Percentiles rank a stretch among this genome's conserved stretches.
phyloP scores from a whole-genome alignment of 2,113 vertebrate species.

The Xiphophorus couchianus region DNA sequence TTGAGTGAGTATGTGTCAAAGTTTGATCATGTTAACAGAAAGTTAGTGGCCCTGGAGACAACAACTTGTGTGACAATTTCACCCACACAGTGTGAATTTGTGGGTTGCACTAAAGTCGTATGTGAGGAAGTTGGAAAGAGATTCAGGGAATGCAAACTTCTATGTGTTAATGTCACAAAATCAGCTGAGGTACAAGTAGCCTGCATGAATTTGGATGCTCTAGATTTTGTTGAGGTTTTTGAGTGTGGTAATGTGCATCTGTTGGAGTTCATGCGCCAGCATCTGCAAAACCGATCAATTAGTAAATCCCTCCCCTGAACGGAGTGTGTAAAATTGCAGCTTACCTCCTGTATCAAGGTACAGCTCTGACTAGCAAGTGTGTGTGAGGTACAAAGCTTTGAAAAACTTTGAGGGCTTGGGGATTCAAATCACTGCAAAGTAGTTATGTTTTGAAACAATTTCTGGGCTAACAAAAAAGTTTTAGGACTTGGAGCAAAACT shows the following conservation, averaged over 20 bases:
- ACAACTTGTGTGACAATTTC: constrained; percentile 43
- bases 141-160: constrained; percentile 4
- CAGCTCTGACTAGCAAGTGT: background rate
- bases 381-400: background rate
- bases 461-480: background rate
- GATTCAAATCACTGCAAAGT: background rate
- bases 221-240: background rate
- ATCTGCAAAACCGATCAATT: constrained; percentile 15
- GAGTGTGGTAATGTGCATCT: constrained; percentile 1
- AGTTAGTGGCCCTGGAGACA: constrained; percentile 16
- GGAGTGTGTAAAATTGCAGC: background rate
- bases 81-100: constrained; percentile 5
- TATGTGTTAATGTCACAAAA: constrained; percentile 18
- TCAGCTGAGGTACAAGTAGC: background rate
- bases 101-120: constrained; percentile 2
- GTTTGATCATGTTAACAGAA: constrained; percentile 19
- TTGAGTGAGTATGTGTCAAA: background rate
- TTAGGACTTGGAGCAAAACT: background rate
- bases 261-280: constrained; percentile 2
- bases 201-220: background rate
- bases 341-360: constrained; percentile 1
- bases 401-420: background rate
- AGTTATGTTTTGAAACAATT: background rate
- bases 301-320: background rate
- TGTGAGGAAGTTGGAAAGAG: constrained; percentile 5